phyloP scores from a whole-genome alignment of 2,797 vertebrate genomes.

The Ficedula albicollis region DNA sequence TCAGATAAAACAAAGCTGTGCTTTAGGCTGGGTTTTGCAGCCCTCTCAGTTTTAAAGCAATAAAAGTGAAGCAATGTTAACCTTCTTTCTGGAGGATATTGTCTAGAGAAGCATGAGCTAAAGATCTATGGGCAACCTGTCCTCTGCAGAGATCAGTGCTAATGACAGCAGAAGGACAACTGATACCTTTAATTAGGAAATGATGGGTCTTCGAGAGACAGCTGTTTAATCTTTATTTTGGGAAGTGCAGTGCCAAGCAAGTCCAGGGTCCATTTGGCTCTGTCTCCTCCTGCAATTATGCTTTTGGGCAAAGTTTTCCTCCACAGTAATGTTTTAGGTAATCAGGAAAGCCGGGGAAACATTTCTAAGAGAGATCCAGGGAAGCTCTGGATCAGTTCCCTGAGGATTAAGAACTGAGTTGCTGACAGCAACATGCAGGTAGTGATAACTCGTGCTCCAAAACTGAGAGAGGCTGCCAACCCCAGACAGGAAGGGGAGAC shows the following conservation, averaged over 20 bases:
- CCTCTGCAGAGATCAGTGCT: neutral
- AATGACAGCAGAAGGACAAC: neutral
- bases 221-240: neutral
- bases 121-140: neutral
- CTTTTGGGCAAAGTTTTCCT: neutral
- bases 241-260: neutral
- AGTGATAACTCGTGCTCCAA: neutral
- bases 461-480: accelerated
- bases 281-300: neutral
- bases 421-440: neutral
- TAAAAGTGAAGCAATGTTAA: neutral
- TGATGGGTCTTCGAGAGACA: neutral
- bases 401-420: accelerated
- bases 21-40: neutral
- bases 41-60: neutral
- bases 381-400: neutral
- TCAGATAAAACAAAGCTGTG: slow-evolving; percentile 15
- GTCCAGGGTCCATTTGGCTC: neutral
- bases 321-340: neutral
- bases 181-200: neutral
- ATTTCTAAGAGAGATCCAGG: neutral
- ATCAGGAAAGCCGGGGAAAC: neutral
- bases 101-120: neutral
- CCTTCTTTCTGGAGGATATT: neutral
- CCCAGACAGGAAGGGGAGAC: neutral